Base-by-base conservation (phyloP, 2,888 invertebrate species). In the Orthosia gothica region DNA sequence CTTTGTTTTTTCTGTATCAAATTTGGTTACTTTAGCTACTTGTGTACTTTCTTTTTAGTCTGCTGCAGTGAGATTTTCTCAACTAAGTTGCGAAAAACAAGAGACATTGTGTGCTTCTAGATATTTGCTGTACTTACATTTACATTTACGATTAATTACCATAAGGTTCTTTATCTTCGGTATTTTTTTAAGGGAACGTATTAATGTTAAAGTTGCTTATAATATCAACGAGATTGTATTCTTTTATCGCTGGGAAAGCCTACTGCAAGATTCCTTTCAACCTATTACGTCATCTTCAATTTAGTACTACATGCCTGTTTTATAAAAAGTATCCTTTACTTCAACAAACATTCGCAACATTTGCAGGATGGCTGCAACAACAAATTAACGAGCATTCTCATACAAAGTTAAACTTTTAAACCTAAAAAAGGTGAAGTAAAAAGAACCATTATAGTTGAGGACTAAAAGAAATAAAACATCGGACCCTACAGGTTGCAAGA, bases 401-500 rank as follows among this genome's bases (percentile, higher is more conserved):
- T 87, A 85, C 85, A 80, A 85, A 83, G 86, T 86, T 85, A 77
- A 86, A 86, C 81, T 86, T 86, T 84, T 74, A 75, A 85, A 76
- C 74, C 79, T 85, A 87, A 88, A 89, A 90, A 84, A 87, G 82
- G 84, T 79, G 80, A 84, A 89, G 88, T 87, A 89, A 90, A 91
- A 91, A 88, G 86, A 90, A 88, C 90, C 92, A 90, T 91, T 92
- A 91, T 90, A 89, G 90, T 89, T 85, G 84, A 87, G 87, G 84
- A 86, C 75, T 83, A 87, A 87, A 86, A 87, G 89, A 89, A 92
- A 91, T 89, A 91, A 92, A 93, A 93, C 88, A 88, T 84, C 84
- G 87, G 92, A 92, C 91, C 92, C 93, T 91, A 91, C 90, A 91
- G 91, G 92, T 93, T 89, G 92, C 85, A 83, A 88, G 88, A 84